Evolutionary conservation across 1,140 invertebrate genomes (phyloP), one percentile per base, ranked within the genome.

Genomic region (Sarcophaga bullata): DNA sequence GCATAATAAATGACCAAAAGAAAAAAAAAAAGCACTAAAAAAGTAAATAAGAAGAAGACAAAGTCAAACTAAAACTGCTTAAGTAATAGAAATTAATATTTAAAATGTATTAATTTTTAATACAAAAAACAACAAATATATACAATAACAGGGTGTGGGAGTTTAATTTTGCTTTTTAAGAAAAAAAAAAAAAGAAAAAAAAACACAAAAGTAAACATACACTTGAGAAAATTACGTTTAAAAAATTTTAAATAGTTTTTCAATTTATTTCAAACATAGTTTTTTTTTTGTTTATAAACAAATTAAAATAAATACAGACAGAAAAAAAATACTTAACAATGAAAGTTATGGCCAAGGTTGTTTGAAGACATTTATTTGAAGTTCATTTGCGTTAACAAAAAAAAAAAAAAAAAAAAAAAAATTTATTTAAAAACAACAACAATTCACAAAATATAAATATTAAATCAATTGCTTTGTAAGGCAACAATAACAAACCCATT

Each of bases 331-430:
- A 50, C 9, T 78, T 78, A 78, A 50, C 75, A 78, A 78, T 52
- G 75, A 78, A 78, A 78, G 75, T 78, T 78, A 78, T 50, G 75
- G 75, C 75, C 75, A 78, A 78, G 75, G 75, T 78, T 78, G 75
- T 78, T 78, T 17, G 9, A 19, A 68, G n/a, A 68, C n/a, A 19
- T 19, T 15, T 15, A 6, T 68, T 68, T 68, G n/a, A 68, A 68
- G 62, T 68, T 68, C n/a, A 68, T 68, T 68, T 68, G 17, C 9
- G 4, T 9, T 1, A 19, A 25, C 5, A 68, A 68, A 9, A 17
- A 17, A 19, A 68, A 5, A 10, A 19, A 68, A 19, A 19, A 9
- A 25, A 25, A 25, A 68, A 6, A 1, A 8, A 68, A 58, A 15
- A 15, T 62, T 68, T 19, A 8, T 68, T 25, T 19, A 15, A 49